Base-by-base conservation (phyloP, 2,888 invertebrate genomes). In the Myopa testacea region DNA sequence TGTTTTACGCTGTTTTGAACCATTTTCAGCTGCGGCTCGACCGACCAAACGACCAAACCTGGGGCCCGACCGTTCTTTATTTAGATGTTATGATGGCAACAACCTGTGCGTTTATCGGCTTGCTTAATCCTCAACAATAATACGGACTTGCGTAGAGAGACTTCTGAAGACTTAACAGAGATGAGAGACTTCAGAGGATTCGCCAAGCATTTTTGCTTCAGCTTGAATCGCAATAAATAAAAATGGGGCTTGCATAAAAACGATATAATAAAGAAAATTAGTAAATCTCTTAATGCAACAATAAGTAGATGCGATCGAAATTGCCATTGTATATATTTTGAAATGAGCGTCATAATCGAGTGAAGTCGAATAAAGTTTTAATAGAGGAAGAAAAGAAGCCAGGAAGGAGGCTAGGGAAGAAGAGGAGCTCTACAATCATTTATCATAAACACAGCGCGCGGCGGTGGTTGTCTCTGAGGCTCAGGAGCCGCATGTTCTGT, bases 221-320 rank as follows among this genome's bases (percentile, higher is more conserved):
- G 10, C 55, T 70, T 26, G 52, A 70, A 70, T 37, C 55, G 70
- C 70, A 52, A 70, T 55, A 70, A 70, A 70, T 37, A 55, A 55
- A 5, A 70, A 14, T 4, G 34, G 4, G 1, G 26, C 34, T 34
- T 4, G 65, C 37, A 37, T 34, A 8, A 70, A 70, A 38, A 52
- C 37, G 26, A 70, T 52, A 70, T 34, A 70, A 70, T 70, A 58
- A 70, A 34, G 65, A 38, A 65, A 38, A 65, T 38, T 37, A 65
- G 65, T 38, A 65, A 65, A 37, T 65, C 65, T 38, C 38, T 34
- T 65, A 65, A 65, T 65, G 65, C 16, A 65, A 34, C 14, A 8
- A 65, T 65, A 65, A 65, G 65, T 65, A 65, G 65, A 65, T 65
- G 38, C 38, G 38, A 71, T 58, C 58, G 71, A 58, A 58, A 71